Evolutionary conservation across 2,888 invertebrate genomes (phyloP).

Genomic region (Drosophila atripex): DNA sequence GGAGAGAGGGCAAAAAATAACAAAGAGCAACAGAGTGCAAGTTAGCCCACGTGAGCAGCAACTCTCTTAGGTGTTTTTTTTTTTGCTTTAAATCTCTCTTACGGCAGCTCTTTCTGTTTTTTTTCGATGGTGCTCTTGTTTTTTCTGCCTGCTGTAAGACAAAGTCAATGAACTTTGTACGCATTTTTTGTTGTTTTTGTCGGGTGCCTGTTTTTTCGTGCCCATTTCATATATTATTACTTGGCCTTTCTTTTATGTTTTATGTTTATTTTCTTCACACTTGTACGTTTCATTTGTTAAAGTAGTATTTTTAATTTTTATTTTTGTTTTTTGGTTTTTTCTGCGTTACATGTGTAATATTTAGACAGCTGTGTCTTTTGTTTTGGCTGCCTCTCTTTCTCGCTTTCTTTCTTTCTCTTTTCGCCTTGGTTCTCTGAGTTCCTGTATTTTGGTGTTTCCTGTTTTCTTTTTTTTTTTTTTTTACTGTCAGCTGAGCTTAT

Average conservation of each 20-base stretch:
- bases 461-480: not conserved
- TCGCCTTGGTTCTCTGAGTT: constrained; percentile 16
- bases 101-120: not conserved
- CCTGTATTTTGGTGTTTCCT: not conserved
- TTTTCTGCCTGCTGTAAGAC: constrained; percentile 54
- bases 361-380: constrained; percentile 45
- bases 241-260: constrained; percentile 45
- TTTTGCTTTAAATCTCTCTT: constrained; percentile 1
- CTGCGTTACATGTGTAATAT: constrained; percentile 43
- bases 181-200: constrained; percentile 59
- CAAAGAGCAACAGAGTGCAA: not conserved
- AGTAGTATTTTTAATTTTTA: not conserved
- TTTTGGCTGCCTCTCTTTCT: constrained; percentile 17
- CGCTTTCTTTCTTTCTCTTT: constrained; percentile 14
- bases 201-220: constrained; percentile 23
- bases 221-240: constrained; percentile 58
- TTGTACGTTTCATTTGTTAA: constrained; percentile 44
- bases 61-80: constrained; percentile 4
- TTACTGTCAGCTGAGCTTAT: not conserved
- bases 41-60: not conserved
- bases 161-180: constrained; percentile 82
- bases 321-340: constrained; percentile 8
- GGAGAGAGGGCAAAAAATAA: constrained; percentile 10
- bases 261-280: constrained; percentile 62
- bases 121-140: constrained; percentile 20